Percentiles rank a stretch among this genome's conserved stretches.
phyloP scores from a whole-genome alignment of 2,113 vertebrate species.

The Alethe diademata region DNA sequence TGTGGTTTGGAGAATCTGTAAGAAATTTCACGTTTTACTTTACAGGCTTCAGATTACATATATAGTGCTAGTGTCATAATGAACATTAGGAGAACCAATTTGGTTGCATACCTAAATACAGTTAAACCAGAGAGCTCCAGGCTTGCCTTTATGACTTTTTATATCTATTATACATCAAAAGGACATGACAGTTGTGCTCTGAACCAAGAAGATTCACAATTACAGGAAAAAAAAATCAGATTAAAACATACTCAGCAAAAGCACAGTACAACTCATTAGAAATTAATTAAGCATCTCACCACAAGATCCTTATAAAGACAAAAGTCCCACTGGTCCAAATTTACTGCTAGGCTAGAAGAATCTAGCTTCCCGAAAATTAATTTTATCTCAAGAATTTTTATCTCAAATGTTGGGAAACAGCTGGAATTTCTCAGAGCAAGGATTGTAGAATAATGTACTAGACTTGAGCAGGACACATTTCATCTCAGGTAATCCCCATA shows the following conservation, averaged over 20 bases:
- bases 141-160: conserved; percentile 3
- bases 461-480: not conserved
- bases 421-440: not conserved
- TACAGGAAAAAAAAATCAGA: not conserved
- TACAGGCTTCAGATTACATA: not conserved
- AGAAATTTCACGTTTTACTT: conserved; percentile 17
- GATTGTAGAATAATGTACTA: not conserved
- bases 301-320: not conserved
- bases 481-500: not conserved
- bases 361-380: not conserved
- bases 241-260: not conserved
- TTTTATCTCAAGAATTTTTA: not conserved
- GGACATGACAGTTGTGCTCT: not conserved
- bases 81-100: conserved; percentile 18
- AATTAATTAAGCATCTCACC: conserved; percentile 26
- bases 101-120: conserved; percentile 33
- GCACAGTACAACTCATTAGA: not conserved
- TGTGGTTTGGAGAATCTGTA: conserved; percentile 9
- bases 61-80: not conserved
- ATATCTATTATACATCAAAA: conserved; percentile 61
- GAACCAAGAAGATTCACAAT: conserved; percentile 19
- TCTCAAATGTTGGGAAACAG: not conserved
- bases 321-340: not conserved
- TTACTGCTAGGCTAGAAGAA: not conserved
- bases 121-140: conserved; percentile 13